These are phyloP conservation scores for Drosophila barbarae DNA, from an alignment of 2,888 invertebrate species.

Conservation along the genomic window DNA sequence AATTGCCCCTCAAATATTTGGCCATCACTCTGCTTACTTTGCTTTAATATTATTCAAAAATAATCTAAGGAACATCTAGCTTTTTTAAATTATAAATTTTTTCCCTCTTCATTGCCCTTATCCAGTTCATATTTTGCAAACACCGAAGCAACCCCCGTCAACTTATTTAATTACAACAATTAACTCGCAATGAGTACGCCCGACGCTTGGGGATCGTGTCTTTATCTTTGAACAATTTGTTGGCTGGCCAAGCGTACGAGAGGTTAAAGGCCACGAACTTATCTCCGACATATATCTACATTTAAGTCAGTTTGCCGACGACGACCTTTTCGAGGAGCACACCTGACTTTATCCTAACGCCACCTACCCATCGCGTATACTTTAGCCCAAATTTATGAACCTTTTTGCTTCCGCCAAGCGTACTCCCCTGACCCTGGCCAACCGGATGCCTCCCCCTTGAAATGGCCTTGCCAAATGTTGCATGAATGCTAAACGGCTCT, in stretches of 20 bases:
- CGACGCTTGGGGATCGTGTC: neutral
- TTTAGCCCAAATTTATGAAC: conserved; percentile 26
- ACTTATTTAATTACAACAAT: conserved; percentile 8
- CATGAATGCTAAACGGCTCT: conserved; percentile 37
- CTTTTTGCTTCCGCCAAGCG: conserved; percentile 2
- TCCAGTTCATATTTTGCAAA: neutral
- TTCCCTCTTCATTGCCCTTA: neutral
- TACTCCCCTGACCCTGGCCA: too few species aligned
- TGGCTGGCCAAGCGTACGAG: neutral
- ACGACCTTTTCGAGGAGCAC: conserved; percentile 3
- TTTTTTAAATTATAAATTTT: too few species aligned
- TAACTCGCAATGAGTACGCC: neutral
- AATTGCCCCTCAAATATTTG: too few species aligned
- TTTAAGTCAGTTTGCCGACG: conserved; percentile 1
- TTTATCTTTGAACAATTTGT: conserved; percentile 12
- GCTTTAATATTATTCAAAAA: neutral
- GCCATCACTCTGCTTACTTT: too few species aligned
- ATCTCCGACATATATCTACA: conserved; percentile 10
- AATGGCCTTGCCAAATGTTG: conserved; percentile 38
- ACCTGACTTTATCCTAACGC: conserved; percentile 11
- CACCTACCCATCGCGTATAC: conserved; percentile 4
- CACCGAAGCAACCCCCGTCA: neutral
- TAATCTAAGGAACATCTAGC: neutral
- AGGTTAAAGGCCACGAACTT: conserved; percentile 5
- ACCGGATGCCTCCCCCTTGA: neutral